Evolutionary conservation across 2,888 invertebrate species (phyloP).

Genomic region (Monopis laevigella): DNA sequence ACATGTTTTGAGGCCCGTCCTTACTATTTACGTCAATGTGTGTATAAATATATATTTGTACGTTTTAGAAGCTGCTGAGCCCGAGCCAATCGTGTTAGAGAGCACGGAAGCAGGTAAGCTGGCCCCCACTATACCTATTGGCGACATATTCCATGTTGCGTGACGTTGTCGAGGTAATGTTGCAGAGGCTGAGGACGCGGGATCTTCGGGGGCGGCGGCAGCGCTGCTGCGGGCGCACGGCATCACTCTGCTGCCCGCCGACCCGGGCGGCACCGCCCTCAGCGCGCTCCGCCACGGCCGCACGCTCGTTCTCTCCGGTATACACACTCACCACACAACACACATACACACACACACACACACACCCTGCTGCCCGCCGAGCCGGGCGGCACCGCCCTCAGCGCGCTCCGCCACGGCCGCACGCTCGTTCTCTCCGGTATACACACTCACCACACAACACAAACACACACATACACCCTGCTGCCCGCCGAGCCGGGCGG

Average conservation of each 20-base stretch:
- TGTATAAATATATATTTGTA: too few relatives aligned
- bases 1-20: too few relatives aligned
- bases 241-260: constrained; percentile 85
- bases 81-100: background rate
- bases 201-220: constrained; percentile 38
- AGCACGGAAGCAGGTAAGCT: too few relatives aligned
- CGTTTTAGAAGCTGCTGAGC: background rate
- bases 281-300: constrained; percentile 87
- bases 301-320: constrained; percentile 82
- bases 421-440: constrained; percentile 82
- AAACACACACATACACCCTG: constrained; percentile 87
- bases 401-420: constrained; percentile 86
- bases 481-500: constrained; percentile 78
- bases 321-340: background rate
- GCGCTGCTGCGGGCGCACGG: constrained; percentile 85
- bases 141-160: background rate
- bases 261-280: constrained; percentile 76
- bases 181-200: background rate
- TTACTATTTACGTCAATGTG: too few relatives aligned
- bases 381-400: constrained; percentile 75
- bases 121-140: background rate
- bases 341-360: constrained; percentile 20
- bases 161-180: background rate
- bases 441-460: constrained; percentile 76
- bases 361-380: constrained; percentile 76